Base-by-base conservation (phyloP, 1,140 invertebrate genomes). In the Pseudomyrmex gracilis region DNA sequence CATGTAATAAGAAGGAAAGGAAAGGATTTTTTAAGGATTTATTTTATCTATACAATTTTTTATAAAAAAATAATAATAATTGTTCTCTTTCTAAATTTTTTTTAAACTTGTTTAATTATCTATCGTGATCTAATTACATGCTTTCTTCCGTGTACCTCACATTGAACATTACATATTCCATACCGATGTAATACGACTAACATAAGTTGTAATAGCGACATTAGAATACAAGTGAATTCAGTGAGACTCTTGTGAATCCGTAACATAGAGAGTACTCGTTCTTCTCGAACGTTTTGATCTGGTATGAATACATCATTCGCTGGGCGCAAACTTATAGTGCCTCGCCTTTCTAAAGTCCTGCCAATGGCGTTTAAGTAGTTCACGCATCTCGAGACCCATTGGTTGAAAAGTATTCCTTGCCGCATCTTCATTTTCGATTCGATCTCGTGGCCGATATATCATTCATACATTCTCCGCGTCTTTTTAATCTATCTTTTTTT, bases 301-400 rank as follows among this genome's bases (percentile, higher is more conserved):
- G 68, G 20, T 88, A 47, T 82, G 82, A 82, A 63, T 67, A 67
- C 68, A 76, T 67, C 74, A 73, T 43, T 71, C 24, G 22, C 22
- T 63, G 70, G 51, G 73, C 85, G 66, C 76, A 73, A 89, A 90
- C 85, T 92, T 93, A 93, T 93, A 93, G 87, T 49, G 61, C 49
- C 76, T 82, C 80, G 73, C 85, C 90, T 90, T 88, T 90, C 89
- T 66, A 87, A 85, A 73, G 43, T 67, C 55, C 58, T 60, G 63
- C 92, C 90, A 93, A 92, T 93, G 61, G 49, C 58, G 4, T 66
- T n/a, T 8, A 92, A 93, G 91, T 92, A 73, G 90, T 89, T 68
- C 90, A 85, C 10, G 49, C 83, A 51, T 67, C 82, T 63, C 45
- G 13, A 15, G 9, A 47, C 3, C 58, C 57, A 93, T 93, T 93